Base-by-base conservation (phyloP, 2,888 invertebrate genomes). In the Ormyrus thymus region DNA sequence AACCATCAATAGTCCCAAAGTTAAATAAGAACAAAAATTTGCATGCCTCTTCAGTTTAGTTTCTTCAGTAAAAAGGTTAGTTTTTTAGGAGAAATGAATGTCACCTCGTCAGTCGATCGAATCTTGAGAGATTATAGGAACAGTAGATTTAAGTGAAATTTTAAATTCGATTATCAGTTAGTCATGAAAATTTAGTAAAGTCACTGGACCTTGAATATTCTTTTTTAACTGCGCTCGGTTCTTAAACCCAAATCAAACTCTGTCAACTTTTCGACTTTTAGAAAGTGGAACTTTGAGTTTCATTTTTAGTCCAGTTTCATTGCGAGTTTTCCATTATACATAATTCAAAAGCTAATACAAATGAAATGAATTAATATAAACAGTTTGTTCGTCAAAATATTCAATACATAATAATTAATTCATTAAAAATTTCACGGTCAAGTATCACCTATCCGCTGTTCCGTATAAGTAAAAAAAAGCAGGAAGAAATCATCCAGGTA, bases 31-130 rank as follows among this genome's bases (percentile, higher is more conserved):
- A 56, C 48, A 64, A 7, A 43, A 6, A 8, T n/a, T 46, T 61
- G 15, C 68, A 68, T 68, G 68, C 75, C 29, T 55, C 9, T 65
- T n/a, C 7, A 45, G 7, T 1, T 13, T 8, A 15, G 11, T 59
- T 69, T 58, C 43, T 58, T 13, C n/a, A 62, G 62, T 29, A 53
- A 8, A 70, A 59, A 29, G 43, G 45, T 64, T 73, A 65, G 2
- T 58, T 9, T 29, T 29, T 75, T 55, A 48, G 43, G 61, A 50
- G 53, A 58, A 69, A 58, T 7, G 29, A 65, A 53, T 68, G 66
- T 78, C 78, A 78, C 71, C 79, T 72, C 71, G 71, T 81, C 70
- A 81, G 71, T 78, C 80, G 78, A 81, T 81, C 70, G 59, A 64
- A 72, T 68, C 51, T 8, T 7, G n/a, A 76, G 10, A 56, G 5